A percentile compares a stretch with the other conserved stretches of the same genome.
These are phyloP conservation scores for Rhipidura dahli DNA, from an alignment of 2,113 vertebrate genomes.

Conservation along the genomic window DNA sequence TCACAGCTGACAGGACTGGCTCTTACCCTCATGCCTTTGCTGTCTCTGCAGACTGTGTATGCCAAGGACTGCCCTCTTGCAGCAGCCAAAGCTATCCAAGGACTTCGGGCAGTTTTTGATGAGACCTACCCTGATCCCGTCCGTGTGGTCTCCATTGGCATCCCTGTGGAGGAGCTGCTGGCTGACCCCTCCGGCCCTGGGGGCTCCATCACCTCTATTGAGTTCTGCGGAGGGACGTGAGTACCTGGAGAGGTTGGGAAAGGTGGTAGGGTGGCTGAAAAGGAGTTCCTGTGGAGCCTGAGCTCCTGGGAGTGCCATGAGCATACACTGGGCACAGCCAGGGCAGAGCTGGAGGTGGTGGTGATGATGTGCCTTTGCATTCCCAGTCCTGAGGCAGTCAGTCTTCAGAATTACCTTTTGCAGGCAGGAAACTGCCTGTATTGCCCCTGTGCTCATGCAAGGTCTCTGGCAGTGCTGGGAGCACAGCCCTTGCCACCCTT, in stretches of 20 bases:
- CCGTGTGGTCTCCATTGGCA: conserved; percentile 91
- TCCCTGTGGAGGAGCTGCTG: conserved; percentile 87
- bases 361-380: background rate
- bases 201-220: conserved; percentile 87
- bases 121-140: conserved; percentile 98
- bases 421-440: background rate
- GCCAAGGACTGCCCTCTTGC: conserved; percentile 87
- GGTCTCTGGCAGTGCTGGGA: background rate
- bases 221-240: conserved; percentile 98
- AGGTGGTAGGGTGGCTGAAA: fast-evolving
- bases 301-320: background rate
- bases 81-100: conserved; percentile 93
- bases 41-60: conserved; percentile 79
- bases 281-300: background rate
- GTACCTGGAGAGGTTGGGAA: conserved; percentile 18
- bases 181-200: conserved; percentile 85
- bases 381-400: background rate
- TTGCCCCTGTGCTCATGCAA: fast-evolving
- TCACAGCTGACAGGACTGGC: background rate
- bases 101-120: conserved; percentile 93
- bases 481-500: background rate
- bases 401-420: background rate
- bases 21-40: background rate
- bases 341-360: background rate
- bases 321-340: background rate